These are phyloP conservation scores for Pipra filicauda DNA, from an alignment of 2,113 vertebrate species.

Conservation along the genomic window DNA sequence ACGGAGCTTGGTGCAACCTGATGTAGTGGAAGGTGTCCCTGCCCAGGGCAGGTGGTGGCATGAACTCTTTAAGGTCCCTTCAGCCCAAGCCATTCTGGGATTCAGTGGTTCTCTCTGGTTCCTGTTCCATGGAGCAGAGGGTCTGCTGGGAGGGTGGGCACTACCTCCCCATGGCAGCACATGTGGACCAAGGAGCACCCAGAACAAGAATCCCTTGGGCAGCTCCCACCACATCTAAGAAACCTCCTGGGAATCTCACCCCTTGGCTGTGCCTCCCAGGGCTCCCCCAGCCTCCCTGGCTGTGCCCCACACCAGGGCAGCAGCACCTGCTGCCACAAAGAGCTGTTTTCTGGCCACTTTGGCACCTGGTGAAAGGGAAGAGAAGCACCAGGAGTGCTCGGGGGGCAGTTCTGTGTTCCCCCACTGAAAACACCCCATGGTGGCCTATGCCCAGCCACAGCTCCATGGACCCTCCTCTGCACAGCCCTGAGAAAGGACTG, in stretches of 20 bases:
- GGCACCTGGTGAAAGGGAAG: rapidly evolving
- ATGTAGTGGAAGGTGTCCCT: background rate
- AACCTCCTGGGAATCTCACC: background rate
- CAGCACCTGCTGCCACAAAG: rapidly evolving
- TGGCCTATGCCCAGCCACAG: rapidly evolving
- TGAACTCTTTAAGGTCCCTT: background rate
- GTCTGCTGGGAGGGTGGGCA: rapidly evolving
- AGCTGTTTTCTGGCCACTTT: rapidly evolving
- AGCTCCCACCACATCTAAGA: background rate
- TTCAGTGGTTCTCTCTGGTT: background rate
- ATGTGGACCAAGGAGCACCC: rapidly evolving
- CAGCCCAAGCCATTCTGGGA: background rate
- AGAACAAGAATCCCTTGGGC: background rate
- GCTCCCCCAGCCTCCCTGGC: rapidly evolving
- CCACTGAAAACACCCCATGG: background rate
- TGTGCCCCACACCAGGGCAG: rapidly evolving
- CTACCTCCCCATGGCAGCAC: rapidly evolving
- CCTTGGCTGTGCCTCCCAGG: background rate
- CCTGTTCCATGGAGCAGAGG: background rate
- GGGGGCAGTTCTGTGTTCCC: background rate
- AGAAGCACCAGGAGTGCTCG: rapidly evolving
- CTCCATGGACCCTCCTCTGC: rapidly evolving
- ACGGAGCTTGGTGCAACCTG: too few relatives aligned
- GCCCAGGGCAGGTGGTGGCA: background rate
- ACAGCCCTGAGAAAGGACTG: background rate